phyloP scores from a whole-genome alignment of 2,113 vertebrate species.

The Dunckerocampus dactyliophorus region DNA sequence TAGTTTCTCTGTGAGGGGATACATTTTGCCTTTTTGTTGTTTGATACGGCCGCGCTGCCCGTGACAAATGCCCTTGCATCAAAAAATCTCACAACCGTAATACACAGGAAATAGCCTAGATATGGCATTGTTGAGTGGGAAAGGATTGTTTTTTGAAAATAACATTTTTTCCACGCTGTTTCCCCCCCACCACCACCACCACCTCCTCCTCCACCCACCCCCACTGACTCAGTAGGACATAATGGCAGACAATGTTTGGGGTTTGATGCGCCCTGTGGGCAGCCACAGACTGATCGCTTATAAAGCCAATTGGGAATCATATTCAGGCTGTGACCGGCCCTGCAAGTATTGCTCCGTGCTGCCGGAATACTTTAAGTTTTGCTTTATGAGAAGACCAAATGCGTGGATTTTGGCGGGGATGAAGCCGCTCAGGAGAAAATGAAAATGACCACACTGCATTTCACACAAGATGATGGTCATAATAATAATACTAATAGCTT shows the following conservation, averaged over 20 bases:
- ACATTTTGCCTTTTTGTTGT: slow-evolving; percentile 64
- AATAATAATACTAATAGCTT: slow-evolving; percentile 3
- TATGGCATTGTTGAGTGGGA: slow-evolving; percentile 66
- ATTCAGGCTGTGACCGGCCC: slow-evolving; percentile 65
- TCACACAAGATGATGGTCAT: slow-evolving; percentile 39
- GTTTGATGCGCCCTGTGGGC: slow-evolving; percentile 65
- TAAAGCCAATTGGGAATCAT: slow-evolving; percentile 68
- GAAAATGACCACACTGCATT: slow-evolving; percentile 24
- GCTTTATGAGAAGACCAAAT: slow-evolving; percentile 57
- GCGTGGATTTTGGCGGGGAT: slow-evolving; percentile 44
- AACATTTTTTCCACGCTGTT: slow-evolving; percentile 69
- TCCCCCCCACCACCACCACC: slow-evolving; percentile 39
- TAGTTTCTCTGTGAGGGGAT: slow-evolving; percentile 50
- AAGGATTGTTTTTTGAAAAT: slow-evolving; percentile 73
- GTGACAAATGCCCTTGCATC: slow-evolving; percentile 77
- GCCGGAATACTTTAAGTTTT: slow-evolving; percentile 52
- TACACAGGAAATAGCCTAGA: slow-evolving; percentile 77
- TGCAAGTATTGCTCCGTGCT: slow-evolving; percentile 49
- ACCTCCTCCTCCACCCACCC: slow-evolving; percentile 10
- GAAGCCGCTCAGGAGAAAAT: slow-evolving; percentile 24
- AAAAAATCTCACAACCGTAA: slow-evolving; percentile 75
- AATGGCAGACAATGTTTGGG: slow-evolving; percentile 69
- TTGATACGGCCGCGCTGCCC: slow-evolving; percentile 74
- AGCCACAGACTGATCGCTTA: slow-evolving; percentile 68
- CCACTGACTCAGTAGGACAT: slow-evolving; percentile 63